Conservation (phyloP, 2,113 vertebrate genomes). For the Microcebus griseorufus region DNA sequence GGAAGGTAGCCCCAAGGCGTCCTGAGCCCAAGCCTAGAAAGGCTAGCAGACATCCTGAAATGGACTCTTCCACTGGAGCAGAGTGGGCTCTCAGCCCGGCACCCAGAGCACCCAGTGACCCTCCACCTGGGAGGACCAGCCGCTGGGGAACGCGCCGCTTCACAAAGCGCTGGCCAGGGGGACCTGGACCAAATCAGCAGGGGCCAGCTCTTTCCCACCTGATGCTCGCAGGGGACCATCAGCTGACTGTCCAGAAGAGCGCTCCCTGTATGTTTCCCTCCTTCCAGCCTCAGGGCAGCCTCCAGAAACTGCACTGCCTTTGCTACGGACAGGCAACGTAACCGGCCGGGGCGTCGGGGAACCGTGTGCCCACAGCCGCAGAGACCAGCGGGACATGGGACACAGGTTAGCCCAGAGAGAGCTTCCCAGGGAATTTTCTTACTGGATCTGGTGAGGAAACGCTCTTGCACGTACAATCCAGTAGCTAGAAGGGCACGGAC, state of each 20-base stretch:
- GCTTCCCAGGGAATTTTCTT: background rate
- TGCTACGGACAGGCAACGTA: background rate
- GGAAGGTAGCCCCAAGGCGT: background rate
- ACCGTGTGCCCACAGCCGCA: background rate
- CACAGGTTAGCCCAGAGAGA: background rate
- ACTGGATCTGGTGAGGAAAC: background rate
- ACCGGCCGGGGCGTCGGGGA: background rate
- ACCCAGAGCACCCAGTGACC: background rate
- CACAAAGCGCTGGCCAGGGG: too few species aligned
- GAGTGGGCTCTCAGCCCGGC: background rate
- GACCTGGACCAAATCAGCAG: too few species aligned
- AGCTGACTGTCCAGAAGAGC: background rate
- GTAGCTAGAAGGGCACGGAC: background rate
- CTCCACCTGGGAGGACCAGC: background rate
- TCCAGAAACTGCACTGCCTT: background rate
- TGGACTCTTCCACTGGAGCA: background rate
- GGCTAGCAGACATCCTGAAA: background rate
- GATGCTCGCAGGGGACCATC: accelerated
- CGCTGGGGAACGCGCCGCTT: background rate
- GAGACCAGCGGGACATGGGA: background rate
- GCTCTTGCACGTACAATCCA: too few species aligned
- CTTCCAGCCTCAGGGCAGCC: background rate
- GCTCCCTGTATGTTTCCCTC: background rate
- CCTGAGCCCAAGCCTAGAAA: background rate
- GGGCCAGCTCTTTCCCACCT: too few species aligned